A percentile compares a stretch with the other conserved stretches of the same genome.
These are phyloP conservation scores for Chrysolina oricalcia DNA, from an alignment of 2,888 invertebrate genomes.

Conservation along the genomic window DNA sequence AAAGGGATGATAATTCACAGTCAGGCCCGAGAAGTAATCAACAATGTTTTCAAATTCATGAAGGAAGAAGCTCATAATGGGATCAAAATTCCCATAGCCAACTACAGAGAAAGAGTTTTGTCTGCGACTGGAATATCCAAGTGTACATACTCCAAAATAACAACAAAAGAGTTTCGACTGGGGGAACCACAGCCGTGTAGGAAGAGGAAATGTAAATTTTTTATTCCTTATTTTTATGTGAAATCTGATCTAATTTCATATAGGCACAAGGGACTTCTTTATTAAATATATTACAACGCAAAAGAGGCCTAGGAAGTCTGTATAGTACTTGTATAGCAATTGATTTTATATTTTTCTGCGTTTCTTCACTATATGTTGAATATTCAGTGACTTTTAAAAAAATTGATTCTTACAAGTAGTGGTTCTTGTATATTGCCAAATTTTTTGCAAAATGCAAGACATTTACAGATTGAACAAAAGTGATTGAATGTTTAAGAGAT, in stretches of 20 bases:
- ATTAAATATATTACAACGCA: too few relatives aligned
- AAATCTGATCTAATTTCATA: constrained; percentile 13
- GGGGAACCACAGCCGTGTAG: constrained; percentile 42
- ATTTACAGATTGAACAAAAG: too few relatives aligned
- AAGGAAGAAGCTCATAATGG: constrained; percentile 50
- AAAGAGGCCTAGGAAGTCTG: too few relatives aligned
- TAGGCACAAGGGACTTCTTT: neutral
- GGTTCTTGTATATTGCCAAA: too few relatives aligned
- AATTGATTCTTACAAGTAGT: too few relatives aligned
- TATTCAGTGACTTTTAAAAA: too few relatives aligned
- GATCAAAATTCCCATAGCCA: constrained; percentile 45
- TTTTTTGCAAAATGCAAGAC: too few relatives aligned
- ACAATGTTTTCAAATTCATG: constrained; percentile 51
- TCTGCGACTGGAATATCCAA: constrained; percentile 50
- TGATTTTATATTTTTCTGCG: too few relatives aligned
- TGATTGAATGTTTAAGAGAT: too few relatives aligned
- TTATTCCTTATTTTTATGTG: neutral
- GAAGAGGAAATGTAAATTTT: constrained; percentile 31
- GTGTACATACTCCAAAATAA: constrained; percentile 50
- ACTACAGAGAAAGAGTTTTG: constrained; percentile 48
- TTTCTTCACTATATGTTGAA: too few relatives aligned
- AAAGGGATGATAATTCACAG: constrained; percentile 46
- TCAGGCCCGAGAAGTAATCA: constrained; percentile 48
- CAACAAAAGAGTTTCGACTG: constrained; percentile 45
- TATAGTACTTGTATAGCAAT: too few relatives aligned